These are phyloP conservation scores for Trachelus tabidus DNA, from an alignment of 2,888 invertebrate genomes.

Conservation along the genomic window DNA sequence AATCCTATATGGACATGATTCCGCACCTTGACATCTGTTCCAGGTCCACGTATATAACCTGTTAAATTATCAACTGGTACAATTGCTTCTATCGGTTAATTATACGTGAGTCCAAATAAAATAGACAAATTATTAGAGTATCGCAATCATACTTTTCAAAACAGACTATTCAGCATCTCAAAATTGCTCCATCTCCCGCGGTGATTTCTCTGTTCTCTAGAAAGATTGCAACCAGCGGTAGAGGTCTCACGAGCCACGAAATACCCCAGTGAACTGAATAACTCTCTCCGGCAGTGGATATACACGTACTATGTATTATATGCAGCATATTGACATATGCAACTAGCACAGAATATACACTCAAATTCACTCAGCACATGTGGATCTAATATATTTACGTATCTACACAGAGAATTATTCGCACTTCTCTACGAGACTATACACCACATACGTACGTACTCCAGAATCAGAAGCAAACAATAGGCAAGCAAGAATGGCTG, in stretches of 20 bases:
- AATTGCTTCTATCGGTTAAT: background rate
- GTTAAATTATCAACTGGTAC: background rate
- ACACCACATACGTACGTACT: constrained; percentile 1
- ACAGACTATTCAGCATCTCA: background rate
- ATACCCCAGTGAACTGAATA: constrained; percentile 24
- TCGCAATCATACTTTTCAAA: too few species aligned
- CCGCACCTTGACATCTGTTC: background rate
- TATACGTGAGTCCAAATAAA: background rate
- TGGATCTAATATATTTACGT: background rate
- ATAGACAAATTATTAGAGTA: too few species aligned
- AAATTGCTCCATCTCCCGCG: background rate
- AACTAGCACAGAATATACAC: background rate
- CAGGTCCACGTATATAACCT: background rate
- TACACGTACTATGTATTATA: constrained; percentile 22
- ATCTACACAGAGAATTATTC: background rate
- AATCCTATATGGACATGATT: background rate
- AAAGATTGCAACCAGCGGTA: background rate
- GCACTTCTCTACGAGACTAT: background rate
- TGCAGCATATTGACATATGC: constrained; percentile 25
- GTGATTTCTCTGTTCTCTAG: background rate
- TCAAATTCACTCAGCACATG: background rate
- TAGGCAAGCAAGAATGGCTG: constrained; percentile 25
- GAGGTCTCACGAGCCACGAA: constrained; percentile 19
- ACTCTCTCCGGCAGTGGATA: constrained; percentile 18
- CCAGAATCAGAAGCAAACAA: constrained; percentile 17